Evolutionary conservation across 2,113 vertebrate species (phyloP), one percentile per base, ranked within the genome.

Genomic region (Stigmatopora nigra): DNA sequence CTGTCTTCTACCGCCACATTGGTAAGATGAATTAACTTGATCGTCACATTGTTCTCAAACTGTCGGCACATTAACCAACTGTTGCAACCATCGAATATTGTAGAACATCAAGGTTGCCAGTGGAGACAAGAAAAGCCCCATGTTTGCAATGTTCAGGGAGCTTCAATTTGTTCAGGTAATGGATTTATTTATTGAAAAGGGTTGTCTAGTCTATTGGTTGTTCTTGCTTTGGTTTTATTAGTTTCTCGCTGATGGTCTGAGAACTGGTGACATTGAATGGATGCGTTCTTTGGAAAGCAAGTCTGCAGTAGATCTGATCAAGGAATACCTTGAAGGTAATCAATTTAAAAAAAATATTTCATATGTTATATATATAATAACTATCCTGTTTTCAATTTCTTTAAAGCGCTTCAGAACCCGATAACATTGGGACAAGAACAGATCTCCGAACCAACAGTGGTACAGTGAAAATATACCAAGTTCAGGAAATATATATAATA

Each of bases 91-190:
- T 22, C 41, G 19, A 36, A 38, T 52, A n/a, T 5, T 79, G 52
- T 86, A 99, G 97, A 96, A 96, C 73, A 91, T 99, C 75, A 90
- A 81, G 70, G 85, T 98, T 78, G 79, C 91, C 63, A 87, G 86
- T 0, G 95, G 95, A 63, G 92, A 96, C 61, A 87, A 89, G 65
- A 88, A 92, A 64, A 94, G 93, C 72, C 92, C 93, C 35, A 84
- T 96, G 60, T 93, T 85, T 80, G 89, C 91, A 64, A 89, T 93
- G 11, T 91, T 93, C 76, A 91, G 78, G 79, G 94, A 99, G 55
- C 81, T 98, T 65, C 93, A 93, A 79, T 94, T 97, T 87, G 90
- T 98, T 51, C 84, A 94, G 78, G 97, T 98, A 77, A 45, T 1
- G 56, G 9, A 44, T 67, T 7, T 45, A 31, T 6, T 60, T 2